phyloP scores from a whole-genome alignment of 2,113 vertebrate species.

The Nanorana parkeri region DNA sequence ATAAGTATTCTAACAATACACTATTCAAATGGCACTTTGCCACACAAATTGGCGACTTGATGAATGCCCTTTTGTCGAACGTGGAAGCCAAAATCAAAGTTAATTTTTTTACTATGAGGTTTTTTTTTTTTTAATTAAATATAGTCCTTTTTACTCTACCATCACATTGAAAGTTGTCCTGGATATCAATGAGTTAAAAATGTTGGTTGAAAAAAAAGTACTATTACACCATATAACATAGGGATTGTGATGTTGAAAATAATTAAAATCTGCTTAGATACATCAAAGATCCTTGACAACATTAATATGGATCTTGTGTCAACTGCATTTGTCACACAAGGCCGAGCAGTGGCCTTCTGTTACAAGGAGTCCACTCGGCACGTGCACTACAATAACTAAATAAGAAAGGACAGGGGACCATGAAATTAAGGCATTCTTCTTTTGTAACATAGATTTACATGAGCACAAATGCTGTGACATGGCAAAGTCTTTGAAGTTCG shows the following conservation, averaged over 20 bases:
- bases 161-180: background rate
- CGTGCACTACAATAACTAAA: slow-evolving; percentile 72
- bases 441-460: slow-evolving; percentile 74
- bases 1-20: slow-evolving; percentile 82
- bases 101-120: slow-evolving; percentile 73
- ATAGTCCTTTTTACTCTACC: slow-evolving; percentile 57
- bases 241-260: slow-evolving; percentile 68
- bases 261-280: slow-evolving; percentile 80
- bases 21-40: slow-evolving; percentile 85
- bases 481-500: slow-evolving; percentile 68
- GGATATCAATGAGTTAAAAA: slow-evolving; percentile 22
- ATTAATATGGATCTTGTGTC: slow-evolving; percentile 79
- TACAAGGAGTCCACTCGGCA: slow-evolving; percentile 71
- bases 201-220: slow-evolving; percentile 55
- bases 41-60: slow-evolving; percentile 83
- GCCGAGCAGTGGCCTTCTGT: slow-evolving; percentile 65
- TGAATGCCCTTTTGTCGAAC: slow-evolving; percentile 73
- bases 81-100: slow-evolving; percentile 74
- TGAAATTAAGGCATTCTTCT: slow-evolving; percentile 76
- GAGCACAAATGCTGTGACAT: slow-evolving; percentile 63
- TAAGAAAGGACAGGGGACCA: slow-evolving; percentile 68
- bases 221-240: slow-evolving; percentile 68
- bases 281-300: slow-evolving; percentile 76
- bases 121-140: slow-evolving; percentile 67
- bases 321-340: slow-evolving; percentile 77